Base-by-base conservation (phyloP, 1,140 invertebrate species). In the Vanessa tameamea region DNA sequence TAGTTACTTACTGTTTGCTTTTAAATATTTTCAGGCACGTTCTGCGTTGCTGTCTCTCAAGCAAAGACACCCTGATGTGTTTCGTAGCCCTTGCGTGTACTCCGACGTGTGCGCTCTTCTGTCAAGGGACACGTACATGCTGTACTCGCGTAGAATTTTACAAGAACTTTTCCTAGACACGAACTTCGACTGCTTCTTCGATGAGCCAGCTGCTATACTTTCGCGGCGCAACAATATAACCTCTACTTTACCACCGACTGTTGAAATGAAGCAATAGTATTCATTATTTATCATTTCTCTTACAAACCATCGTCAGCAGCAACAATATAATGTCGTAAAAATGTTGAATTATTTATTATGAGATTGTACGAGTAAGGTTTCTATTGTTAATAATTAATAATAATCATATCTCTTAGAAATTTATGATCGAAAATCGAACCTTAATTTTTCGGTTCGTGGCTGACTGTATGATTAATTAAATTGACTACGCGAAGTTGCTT, bases 81-180 rank as follows among this genome's bases (percentile, higher is more conserved):
- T 98, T 86, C 95, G 97, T 90, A 97, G 98, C 84, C 92, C 97
- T 72, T 99, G 98, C 90, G 94, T 99, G 7, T 99, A 98, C 91
- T 98, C 97, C 2, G 98, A 99, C 90, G 96, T 99, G 8, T 96
- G 97, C 86, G 95, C 95, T 72, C 93, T 97, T 64, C 90, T 99
- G 48, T 95, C 96, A 0, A 94, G 94, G 47, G 96, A 96, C 85
- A 96, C 96, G 26, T 98, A 98, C 86, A 95, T 98, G 77, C 94
- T 99, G 75, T 94, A 94, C 68, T 95, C 97, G 3, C 94, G 98
- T 23, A 94, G 98, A 77, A 98, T 99, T 90, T 92, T 99, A 16
- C 98, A 99, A 89, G 98, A 99, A 92, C 93, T 99, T 8, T 99
- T 99, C 92, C 94, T 98, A 47, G 98, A 99, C 86, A 92, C 97